Base-by-base conservation (phyloP, 2,888 invertebrate genomes). In the Rugalucina vietnamica region DNA sequence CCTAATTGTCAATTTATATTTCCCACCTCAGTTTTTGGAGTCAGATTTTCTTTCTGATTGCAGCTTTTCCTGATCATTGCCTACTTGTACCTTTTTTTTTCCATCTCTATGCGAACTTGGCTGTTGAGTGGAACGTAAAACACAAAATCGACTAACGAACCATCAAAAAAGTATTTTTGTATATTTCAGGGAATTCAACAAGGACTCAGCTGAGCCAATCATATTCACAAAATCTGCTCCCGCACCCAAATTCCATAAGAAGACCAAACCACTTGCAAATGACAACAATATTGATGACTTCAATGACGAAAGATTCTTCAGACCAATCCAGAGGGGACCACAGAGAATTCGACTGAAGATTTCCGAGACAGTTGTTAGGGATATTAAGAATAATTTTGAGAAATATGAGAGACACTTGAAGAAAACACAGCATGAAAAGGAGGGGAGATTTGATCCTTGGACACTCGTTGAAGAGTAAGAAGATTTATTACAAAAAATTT, bases 361-460 rank as follows among this genome's bases (percentile, higher is more conserved):
- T 27, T 85, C 91, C 12, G 88, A 90, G 71, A 86, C 90, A 4
- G 85, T 90, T 10, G 88, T 92, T 18, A 87, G 90, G 37, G 88
- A 87, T 36, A 92, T 94, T 29, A 81, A 85, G 0, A 89, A 88
- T 69, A 82, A 91, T 60, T 80, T 89, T 60, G 91, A 91, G 36
- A 85, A 85, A 32, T 94, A 90, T 85, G 91, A 92, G 73, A 86
- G 88, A 24, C 88, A 92, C 82, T 89, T 93, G 32, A 90, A 88
- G 81, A 91, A 91, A 43, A 90, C 90, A 8, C 90, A 91, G 0
- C 91, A 92, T 65, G 90, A 91, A 72, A 80, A 90, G 18, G 77
- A 91, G 21, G 93, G 93, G 5, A 90, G 85, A 70, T 93, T 93
- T 89, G 90, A 93, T 79, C 93, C 93, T 0, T 93, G 93, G 93